A percentile compares a stretch with the other conserved stretches of the same genome.
Evolutionary conservation across 2,888 invertebrate genomes (phyloP).

Genomic region (Drosophila longiperda): DNA sequence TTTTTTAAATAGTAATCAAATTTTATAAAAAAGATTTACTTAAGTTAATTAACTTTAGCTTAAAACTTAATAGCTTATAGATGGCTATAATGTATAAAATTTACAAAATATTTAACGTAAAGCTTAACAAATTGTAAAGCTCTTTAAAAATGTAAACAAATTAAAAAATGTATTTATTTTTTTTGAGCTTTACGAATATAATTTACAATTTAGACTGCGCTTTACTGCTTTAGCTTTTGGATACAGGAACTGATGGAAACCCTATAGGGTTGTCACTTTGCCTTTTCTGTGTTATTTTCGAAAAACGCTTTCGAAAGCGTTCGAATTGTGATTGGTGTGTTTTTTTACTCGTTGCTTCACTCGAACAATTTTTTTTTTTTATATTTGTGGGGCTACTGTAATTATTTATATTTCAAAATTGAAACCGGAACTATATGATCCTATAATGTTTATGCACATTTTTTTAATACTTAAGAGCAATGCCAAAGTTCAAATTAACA

Average conservation of each 20-base stretch:
- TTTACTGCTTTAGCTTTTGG: conserved; percentile 11
- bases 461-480: conserved; percentile 66
- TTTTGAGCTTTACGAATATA: background rate
- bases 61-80: background rate
- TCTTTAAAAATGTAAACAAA: background rate
- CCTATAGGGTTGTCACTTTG: background rate
- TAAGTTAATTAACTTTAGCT: background rate
- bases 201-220: conserved; percentile 16
- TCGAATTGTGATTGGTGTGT: conserved; percentile 25
- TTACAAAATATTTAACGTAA: background rate
- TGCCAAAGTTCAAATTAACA: conserved; percentile 38
- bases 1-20: background rate
- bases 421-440: conserved; percentile 21
- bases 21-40: background rate
- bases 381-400: conserved; percentile 9
- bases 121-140: background rate
- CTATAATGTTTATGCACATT: conserved; percentile 43
- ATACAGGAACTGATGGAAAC: conserved; percentile 9
- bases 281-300: conserved; percentile 18
- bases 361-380: conserved; percentile 1
- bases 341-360: conserved; percentile 40
- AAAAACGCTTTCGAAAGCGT: conserved; percentile 4
- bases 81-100: background rate
- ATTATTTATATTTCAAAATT: conserved; percentile 31
- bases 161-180: no score